Conservation (phyloP, 2,113 vertebrate species). For the Eurypyga helias region DNA sequence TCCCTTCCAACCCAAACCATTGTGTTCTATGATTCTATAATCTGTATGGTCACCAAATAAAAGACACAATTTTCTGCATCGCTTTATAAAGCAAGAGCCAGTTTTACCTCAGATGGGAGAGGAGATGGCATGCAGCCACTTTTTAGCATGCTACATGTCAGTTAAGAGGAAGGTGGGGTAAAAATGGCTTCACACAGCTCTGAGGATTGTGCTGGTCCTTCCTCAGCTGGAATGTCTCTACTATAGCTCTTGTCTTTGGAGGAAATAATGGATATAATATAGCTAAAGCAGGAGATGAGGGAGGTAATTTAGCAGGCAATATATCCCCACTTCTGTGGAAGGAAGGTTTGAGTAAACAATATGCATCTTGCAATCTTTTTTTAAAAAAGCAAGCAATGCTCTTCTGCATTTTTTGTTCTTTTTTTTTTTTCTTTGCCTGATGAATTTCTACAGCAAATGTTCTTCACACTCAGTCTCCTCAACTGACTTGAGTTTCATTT, state of each 20-base stretch:
- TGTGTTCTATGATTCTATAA: no score
- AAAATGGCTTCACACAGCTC: background rate
- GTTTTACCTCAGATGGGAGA: background rate
- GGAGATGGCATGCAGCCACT: rapidly evolving
- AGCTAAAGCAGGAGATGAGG: background rate
- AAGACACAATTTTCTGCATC: background rate
- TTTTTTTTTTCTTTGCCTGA: background rate
- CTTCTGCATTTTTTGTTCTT: background rate
- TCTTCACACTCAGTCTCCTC: background rate
- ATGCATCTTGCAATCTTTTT: background rate
- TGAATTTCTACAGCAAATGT: background rate
- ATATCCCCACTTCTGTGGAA: background rate
- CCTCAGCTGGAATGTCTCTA: background rate
- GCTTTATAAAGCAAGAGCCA: background rate
- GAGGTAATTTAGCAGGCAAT: background rate
- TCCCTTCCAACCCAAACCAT: no score
- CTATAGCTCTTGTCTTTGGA: background rate
- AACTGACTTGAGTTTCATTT: background rate
- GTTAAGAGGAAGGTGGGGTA: background rate
- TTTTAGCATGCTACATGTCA: background rate
- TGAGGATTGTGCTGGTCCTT: background rate
- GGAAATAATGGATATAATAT: background rate
- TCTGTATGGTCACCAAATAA: background rate
- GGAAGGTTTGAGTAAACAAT: background rate
- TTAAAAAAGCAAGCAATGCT: background rate